phyloP scores from a whole-genome alignment of 2,113 vertebrate genomes.

The Phaethon lepturus region DNA sequence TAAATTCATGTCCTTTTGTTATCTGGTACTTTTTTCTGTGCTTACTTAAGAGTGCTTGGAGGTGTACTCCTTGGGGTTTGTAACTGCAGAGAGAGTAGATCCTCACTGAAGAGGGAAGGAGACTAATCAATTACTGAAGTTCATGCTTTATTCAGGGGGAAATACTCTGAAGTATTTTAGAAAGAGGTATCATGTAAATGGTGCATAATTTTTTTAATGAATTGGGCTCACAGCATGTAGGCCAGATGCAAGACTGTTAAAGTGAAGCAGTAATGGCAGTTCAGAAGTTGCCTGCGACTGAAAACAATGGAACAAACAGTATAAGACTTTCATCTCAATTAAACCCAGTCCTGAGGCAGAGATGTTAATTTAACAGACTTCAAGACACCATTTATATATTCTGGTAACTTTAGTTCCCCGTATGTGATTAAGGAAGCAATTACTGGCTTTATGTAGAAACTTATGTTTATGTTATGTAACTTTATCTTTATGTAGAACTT shows the following conservation, averaged over 20 bases:
- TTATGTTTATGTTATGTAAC: too few relatives aligned
- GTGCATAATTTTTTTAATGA: constrained; percentile 56
- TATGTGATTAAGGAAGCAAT: constrained; percentile 73
- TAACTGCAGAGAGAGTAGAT: background rate
- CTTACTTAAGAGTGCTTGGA: background rate
- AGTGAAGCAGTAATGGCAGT: constrained; percentile 33
- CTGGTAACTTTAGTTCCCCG: constrained; percentile 61
- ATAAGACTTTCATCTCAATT: constrained; percentile 72
- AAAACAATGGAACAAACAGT: constrained; percentile 69
- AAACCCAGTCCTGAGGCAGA: constrained; percentile 68
- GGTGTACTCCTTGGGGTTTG: background rate
- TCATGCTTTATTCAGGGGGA: background rate
- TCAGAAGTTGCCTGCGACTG: constrained; percentile 62
- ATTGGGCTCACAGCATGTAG: constrained; percentile 48
- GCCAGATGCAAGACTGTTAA: constrained; percentile 61
- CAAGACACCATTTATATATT: constrained; percentile 68
- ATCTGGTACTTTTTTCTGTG: background rate
- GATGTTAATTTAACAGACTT: constrained; percentile 76
- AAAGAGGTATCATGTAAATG: constrained; percentile 24
- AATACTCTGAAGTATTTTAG: constrained; percentile 32
- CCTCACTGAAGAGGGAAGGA: background rate
- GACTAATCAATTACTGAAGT: background rate
- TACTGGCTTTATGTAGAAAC: constrained; percentile 72
- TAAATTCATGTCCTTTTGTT: background rate
- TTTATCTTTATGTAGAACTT: too few relatives aligned